Conservation (phyloP, 2,888 invertebrate species). For the Monochamus alternatus region DNA sequence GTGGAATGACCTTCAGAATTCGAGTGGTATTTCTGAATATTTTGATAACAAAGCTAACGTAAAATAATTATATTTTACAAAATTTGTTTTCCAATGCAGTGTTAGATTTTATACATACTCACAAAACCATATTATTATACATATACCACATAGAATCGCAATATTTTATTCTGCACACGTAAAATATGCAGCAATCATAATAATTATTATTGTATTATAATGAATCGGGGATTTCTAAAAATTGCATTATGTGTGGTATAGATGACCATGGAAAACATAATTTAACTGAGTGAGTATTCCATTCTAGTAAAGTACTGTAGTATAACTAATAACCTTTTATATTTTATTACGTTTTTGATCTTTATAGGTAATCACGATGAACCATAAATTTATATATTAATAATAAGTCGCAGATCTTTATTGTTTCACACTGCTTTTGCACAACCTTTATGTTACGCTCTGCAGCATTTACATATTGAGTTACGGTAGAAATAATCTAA, state of each 20-base stretch:
- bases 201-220: slow-evolving; percentile 7
- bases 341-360: slow-evolving; percentile 18
- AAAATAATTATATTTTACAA: too few species aligned
- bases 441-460: slow-evolving; percentile 8
- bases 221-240: slow-evolving; percentile 6
- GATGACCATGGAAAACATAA: slow-evolving; percentile 13
- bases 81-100: too few species aligned
- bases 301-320: slow-evolving; percentile 28
- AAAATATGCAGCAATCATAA: background rate
- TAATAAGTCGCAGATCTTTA: slow-evolving; percentile 1
- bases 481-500: background rate
- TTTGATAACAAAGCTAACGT: too few species aligned
- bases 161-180: too few species aligned
- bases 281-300: slow-evolving; percentile 6
- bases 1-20: too few species aligned
- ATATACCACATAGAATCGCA: too few species aligned
- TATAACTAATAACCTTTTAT: slow-evolving; percentile 31
- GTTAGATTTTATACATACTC: too few species aligned
- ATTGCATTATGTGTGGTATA: slow-evolving; percentile 14
- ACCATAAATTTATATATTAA: background rate
- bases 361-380: slow-evolving; percentile 2
- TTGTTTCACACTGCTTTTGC: background rate
- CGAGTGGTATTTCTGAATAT: too few species aligned
- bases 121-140: too few species aligned
- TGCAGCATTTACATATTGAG: slow-evolving; percentile 4